Evolutionary conservation across 2,797 vertebrate genomes (phyloP), one percentile per base, ranked within the genome.

Genomic region (Ibycter americanus): DNA sequence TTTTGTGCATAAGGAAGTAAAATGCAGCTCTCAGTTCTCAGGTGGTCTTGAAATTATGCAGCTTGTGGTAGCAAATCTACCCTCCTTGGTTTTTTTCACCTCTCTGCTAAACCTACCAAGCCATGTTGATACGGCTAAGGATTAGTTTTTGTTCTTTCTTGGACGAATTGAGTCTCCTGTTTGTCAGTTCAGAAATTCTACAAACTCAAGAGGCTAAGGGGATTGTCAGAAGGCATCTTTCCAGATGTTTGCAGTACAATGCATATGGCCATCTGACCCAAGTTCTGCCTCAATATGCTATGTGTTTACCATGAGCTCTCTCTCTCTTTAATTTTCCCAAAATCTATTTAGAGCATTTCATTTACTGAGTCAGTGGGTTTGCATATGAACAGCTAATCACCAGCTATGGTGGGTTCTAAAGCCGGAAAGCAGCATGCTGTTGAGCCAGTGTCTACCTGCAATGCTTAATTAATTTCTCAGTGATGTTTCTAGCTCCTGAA

Each of bases 381-480:
- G 93, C 58, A 59, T 93, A 38, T 67, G 68, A 95, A 55, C 84
- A 71, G 65, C 90, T 93, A 49, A 96, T 87, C 65, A 56, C 47
- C 42, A 56, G 58, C 51, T 71, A 67, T 36, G 54, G 26, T 52
- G 54, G 18, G 11, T 94, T 83, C 68, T 76, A 26, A 96, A 95
- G 51, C 86, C n/a, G 36, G 56, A 87, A 87, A 93, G 8, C 46
- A 78, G 81, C 78, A 52, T 82, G 70, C 31, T 4, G 0, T 93
- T 34, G 63, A 88, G 89, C 61, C 80, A 70, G 12, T 55, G 51
- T 58, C 91, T 68, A 90, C 81, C 66, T 92, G 71, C 66, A 68
- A 12, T 86, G 83, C 62, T 90, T 96, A 89, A 95, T 97, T 97
- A 94, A 80, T 95, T 96, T 95, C 72, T 82, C 79, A 58, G 71